Conservation (phyloP, 2,888 invertebrate species). For the Pammene aurita region DNA sequence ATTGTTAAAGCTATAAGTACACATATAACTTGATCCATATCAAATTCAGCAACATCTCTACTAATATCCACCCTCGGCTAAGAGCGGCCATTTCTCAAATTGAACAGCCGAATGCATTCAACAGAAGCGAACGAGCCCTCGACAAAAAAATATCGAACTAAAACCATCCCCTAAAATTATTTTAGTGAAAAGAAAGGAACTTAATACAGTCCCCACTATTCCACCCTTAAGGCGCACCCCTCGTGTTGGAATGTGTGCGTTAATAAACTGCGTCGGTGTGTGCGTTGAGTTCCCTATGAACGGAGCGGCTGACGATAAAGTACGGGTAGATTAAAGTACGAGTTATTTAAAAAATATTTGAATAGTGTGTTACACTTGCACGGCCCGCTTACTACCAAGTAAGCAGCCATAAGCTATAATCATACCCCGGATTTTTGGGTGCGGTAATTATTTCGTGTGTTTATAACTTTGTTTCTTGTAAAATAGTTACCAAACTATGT, state of each 20-base stretch:
- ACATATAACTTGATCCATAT: conserved; percentile 33
- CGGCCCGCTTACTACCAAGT: background rate
- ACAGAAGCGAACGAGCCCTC: conserved; percentile 66
- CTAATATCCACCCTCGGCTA: conserved; percentile 54
- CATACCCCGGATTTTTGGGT: too few species aligned
- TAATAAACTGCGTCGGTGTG: conserved; percentile 56
- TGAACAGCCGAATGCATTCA: conserved; percentile 69
- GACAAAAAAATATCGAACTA: conserved; percentile 80
- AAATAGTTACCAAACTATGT: too few species aligned
- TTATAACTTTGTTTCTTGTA: too few species aligned
- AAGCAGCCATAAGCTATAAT: too few species aligned
- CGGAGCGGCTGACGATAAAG: conserved; percentile 70
- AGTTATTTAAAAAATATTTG: conserved; percentile 15
- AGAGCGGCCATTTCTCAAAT: conserved; percentile 76
- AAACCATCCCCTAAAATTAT: conserved; percentile 83
- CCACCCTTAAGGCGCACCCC: conserved; percentile 75
- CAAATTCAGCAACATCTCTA: conserved; percentile 40
- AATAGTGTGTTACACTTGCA: background rate
- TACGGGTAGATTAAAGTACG: conserved; percentile 57
- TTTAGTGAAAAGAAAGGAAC: conserved; percentile 84
- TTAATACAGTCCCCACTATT: conserved; percentile 82
- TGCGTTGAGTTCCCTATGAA: conserved; percentile 75
- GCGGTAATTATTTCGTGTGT: too few species aligned
- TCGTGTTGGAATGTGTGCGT: conserved; percentile 51
- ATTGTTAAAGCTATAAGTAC: conserved; percentile 28